These are phyloP conservation scores for Delichon dasypus DNA, from an alignment of 2,797 vertebrate species.

Conservation along the genomic window DNA sequence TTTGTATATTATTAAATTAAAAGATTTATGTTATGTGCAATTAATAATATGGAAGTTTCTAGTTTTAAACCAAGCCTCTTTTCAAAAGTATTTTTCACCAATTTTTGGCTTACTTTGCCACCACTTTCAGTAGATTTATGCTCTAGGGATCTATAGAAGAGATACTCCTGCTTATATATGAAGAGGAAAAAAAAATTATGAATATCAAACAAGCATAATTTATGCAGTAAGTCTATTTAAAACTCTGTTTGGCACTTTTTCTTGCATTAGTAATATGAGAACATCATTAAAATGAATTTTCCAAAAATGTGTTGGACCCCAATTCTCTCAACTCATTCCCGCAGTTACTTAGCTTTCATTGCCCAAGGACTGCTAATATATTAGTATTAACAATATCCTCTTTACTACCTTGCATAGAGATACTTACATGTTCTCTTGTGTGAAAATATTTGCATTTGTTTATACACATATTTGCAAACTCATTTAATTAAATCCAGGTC, in stretches of 20 bases:
- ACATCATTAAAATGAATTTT: conserved; percentile 35
- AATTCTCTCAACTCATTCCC: conserved; percentile 46
- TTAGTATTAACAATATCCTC: conserved; percentile 41
- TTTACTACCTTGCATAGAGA: conserved; percentile 13
- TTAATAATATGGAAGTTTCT: background rate
- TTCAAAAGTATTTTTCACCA: background rate
- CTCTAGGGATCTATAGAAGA: conserved; percentile 1
- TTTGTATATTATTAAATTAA: background rate
- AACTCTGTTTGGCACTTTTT: conserved; percentile 39
- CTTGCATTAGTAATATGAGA: conserved; percentile 41
- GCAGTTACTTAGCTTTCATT: conserved; percentile 32
- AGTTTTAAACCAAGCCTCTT: background rate
- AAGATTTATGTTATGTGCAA: background rate
- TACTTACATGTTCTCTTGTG: background rate
- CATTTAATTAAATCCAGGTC: background rate
- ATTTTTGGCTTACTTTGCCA: background rate
- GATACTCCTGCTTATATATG: background rate
- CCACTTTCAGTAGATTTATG: background rate
- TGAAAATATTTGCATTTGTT: conserved; percentile 32
- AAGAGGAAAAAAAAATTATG: conserved; percentile 19
- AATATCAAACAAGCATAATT: conserved; percentile 46
- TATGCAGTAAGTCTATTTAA: conserved; percentile 50
- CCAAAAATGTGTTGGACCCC: background rate
- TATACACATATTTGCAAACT: background rate
- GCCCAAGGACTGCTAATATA: conserved; percentile 30